Conservation (phyloP, 1,140 invertebrate genomes). For the Atta cephalotes region DNA sequence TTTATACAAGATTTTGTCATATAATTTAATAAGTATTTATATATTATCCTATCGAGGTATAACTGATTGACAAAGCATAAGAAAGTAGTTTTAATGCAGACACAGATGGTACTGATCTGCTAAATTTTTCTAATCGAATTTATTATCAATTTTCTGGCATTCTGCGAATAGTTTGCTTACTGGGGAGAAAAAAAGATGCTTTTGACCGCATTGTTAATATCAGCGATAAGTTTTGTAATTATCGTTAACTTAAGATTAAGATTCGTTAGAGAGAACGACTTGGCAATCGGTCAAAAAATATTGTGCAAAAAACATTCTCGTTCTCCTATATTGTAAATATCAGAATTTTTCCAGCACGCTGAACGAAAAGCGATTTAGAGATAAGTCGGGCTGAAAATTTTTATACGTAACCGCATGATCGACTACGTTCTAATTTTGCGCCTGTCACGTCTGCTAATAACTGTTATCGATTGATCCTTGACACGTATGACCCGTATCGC, state of each 20-base stretch:
- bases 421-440: slow-evolving; percentile 20
- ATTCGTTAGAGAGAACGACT: neutral
- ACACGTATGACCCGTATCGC: neutral
- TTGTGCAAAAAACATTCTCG: neutral
- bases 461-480: slow-evolving; percentile 40
- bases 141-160: too few relatives aligned
- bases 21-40: too few relatives aligned
- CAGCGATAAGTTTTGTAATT: slow-evolving; percentile 41
- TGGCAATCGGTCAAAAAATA: slow-evolving; percentile 20
- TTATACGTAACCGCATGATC: slow-evolving; percentile 29
- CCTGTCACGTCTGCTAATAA: slow-evolving; percentile 39
- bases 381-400: slow-evolving; percentile 26
- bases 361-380: neutral
- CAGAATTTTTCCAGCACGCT: neutral
- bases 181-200: slow-evolving; percentile 23
- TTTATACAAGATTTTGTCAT: too few relatives aligned
- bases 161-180: too few relatives aligned
- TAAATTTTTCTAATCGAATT: too few relatives aligned
- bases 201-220: neutral
- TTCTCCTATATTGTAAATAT: neutral
- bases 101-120: too few relatives aligned
- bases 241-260: slow-evolving; percentile 35
- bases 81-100: too few relatives aligned
- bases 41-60: too few relatives aligned
- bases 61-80: too few relatives aligned